These are phyloP conservation scores for Drosophila arawakana DNA, from an alignment of 1,140 invertebrate genomes.

Conservation along the genomic window DNA sequence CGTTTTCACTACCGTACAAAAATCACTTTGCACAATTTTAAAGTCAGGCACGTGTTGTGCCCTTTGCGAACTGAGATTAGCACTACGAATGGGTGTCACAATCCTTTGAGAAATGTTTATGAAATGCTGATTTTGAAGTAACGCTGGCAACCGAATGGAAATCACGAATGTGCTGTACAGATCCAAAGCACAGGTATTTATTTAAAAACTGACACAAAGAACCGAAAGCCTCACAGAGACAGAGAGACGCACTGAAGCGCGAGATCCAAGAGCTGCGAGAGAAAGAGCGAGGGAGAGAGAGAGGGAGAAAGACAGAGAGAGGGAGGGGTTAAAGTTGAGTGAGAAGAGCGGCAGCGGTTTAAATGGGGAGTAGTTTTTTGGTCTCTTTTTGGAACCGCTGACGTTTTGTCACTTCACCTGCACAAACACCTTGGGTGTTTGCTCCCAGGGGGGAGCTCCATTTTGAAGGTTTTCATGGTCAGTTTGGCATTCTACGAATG, in stretches of 20 bases:
- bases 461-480: conserved; percentile 73
- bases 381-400: conserved; percentile 23
- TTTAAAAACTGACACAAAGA: conserved; percentile 48
- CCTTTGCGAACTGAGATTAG: neutral
- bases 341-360: neutral
- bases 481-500: conserved; percentile 76
- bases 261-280: conserved; percentile 10
- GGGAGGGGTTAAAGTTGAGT: conserved; percentile 2
- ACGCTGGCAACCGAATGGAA: conserved; percentile 42
- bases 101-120: conserved; percentile 32
- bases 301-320: neutral
- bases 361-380: conserved; percentile 28
- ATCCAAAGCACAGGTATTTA: conserved; percentile 58
- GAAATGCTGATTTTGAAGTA: neutral
- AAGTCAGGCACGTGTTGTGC: conserved; percentile 51
- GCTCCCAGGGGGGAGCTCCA: conserved; percentile 8
- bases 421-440: conserved; percentile 66
- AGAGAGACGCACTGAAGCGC: conserved; percentile 49
- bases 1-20: conserved; percentile 30
- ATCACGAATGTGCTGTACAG: conserved; percentile 65
- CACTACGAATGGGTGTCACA: neutral
- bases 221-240: conserved; percentile 38
- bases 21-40: conserved; percentile 38
- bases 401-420: conserved; percentile 79
- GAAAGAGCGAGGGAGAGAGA: neutral